A percentile compares a stretch with the other conserved stretches of the same genome.
phyloP scores from a whole-genome alignment of 2,888 invertebrate genomes.

The Entomobrya multifasciata region DNA sequence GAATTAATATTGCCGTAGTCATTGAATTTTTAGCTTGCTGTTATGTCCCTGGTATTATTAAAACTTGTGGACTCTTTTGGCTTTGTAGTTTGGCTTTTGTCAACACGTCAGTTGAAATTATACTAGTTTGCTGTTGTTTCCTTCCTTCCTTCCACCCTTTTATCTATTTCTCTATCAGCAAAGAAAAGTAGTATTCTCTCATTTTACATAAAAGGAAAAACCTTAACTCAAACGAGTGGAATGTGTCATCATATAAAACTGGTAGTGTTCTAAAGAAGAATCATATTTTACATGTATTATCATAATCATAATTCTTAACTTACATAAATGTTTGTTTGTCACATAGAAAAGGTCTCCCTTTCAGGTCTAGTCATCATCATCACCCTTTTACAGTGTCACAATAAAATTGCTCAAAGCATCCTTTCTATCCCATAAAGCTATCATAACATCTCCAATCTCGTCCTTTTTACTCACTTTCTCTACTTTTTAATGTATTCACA shows the following conservation, averaged over 20 bases:
- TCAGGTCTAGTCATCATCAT: neutral
- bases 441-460: conserved; percentile 31
- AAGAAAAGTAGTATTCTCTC: neutral
- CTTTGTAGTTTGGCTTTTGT: conserved; percentile 47
- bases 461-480: neutral
- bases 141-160: conserved; percentile 34
- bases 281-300: neutral
- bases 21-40: conserved; percentile 10
- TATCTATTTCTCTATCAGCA: neutral
- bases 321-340: too few relatives aligned
- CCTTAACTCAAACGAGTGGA: conserved; percentile 37
- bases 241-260: conserved; percentile 28
- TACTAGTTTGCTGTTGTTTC: conserved; percentile 40
- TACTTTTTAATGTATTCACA: conserved; percentile 8
- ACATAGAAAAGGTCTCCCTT: neutral
- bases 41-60: neutral
- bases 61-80: neutral
- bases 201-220: neutral
- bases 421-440: conserved; percentile 31
- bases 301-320: too few relatives aligned
- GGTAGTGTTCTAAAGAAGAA: neutral
- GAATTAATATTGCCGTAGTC: neutral
- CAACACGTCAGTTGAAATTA: conserved; percentile 53
- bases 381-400: neutral
- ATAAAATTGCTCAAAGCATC: conserved; percentile 1